Conservation (phyloP, 2,888 invertebrate genomes). For the Hirudinaria manillensis region DNA sequence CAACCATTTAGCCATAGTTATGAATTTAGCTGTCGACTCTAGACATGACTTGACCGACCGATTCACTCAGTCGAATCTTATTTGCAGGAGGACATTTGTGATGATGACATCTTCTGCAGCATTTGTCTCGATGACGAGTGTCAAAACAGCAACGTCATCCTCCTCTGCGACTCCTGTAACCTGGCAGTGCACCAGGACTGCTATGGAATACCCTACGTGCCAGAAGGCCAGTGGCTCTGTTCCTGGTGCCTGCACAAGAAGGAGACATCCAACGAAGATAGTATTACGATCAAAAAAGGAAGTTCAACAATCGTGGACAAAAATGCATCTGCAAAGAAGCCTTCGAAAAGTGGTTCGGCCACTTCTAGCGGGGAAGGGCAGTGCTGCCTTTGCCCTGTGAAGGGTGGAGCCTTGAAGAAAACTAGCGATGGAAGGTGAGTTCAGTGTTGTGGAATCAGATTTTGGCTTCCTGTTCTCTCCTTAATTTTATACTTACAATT, state of each 20-base stretch:
- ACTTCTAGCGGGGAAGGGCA: background rate
- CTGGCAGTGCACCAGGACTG: slow-evolving; percentile 96
- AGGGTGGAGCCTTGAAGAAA: slow-evolving; percentile 96
- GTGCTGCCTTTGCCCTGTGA: slow-evolving; percentile 92
- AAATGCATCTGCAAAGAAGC: background rate
- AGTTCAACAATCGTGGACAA: background rate
- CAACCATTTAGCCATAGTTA: no score
- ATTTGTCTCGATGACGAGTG: slow-evolving; percentile 99
- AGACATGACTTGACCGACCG: no score
- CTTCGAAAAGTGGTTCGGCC: background rate
- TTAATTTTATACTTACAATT: slow-evolving; percentile 7
- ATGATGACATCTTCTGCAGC: slow-evolving; percentile 96
- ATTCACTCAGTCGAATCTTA: background rate
- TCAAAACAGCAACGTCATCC: slow-evolving; percentile 93
- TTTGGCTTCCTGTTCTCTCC: background rate
- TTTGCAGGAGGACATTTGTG: slow-evolving; percentile 50
- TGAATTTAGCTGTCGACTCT: no score
- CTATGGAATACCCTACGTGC: slow-evolving; percentile 94
- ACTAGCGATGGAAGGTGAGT: slow-evolving; percentile 89
- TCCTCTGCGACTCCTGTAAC: slow-evolving; percentile 99
- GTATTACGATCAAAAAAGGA: background rate
- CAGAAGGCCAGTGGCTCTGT: slow-evolving; percentile 96
- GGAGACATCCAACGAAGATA: background rate
- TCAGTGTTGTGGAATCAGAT: background rate
- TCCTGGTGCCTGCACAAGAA: slow-evolving; percentile 76